These are phyloP conservation scores for Rhineura floridana DNA, from an alignment of 2,113 vertebrate species.

Conservation along the genomic window DNA sequence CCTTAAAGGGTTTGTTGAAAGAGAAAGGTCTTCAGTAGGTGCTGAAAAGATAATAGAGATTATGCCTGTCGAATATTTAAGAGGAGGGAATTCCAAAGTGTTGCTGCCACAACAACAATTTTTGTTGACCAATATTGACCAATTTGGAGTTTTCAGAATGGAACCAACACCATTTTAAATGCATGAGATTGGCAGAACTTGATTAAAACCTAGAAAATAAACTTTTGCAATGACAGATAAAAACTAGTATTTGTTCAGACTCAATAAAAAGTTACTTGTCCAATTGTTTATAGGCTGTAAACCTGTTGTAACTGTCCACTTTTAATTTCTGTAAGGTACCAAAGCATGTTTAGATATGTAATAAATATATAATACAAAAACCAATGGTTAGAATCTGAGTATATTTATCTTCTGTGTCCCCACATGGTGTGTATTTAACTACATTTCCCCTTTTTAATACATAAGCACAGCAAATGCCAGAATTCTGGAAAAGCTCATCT, in stretches of 20 bases:
- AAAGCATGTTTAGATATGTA: not conserved
- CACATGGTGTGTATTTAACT: too few species aligned
- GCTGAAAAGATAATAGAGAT: too few species aligned
- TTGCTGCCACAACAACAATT: not conserved
- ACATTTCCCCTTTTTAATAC: not conserved
- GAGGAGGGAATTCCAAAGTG: too few species aligned
- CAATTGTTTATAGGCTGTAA: too few species aligned
- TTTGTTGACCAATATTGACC: too few species aligned
- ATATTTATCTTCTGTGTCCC: not conserved
- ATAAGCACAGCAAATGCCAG: not conserved
- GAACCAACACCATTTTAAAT: not conserved
- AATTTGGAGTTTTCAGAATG: not conserved
- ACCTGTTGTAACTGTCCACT: not conserved
- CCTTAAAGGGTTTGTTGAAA: too few species aligned
- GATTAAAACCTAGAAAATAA: not conserved
- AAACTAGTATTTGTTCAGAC: not conserved
- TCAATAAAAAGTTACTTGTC: too few species aligned
- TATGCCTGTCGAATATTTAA: too few species aligned
- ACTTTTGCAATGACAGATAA: not conserved
- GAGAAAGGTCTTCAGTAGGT: too few species aligned
- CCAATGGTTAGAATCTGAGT: not conserved
- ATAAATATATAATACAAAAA: not conserved
- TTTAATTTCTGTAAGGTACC: not conserved
- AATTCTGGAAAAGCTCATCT: slow-evolving; percentile 1
- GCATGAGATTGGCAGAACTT: not conserved